Evolutionary conservation across 2,888 invertebrate genomes (phyloP).

Genomic region (Scaptomyza reducta): DNA sequence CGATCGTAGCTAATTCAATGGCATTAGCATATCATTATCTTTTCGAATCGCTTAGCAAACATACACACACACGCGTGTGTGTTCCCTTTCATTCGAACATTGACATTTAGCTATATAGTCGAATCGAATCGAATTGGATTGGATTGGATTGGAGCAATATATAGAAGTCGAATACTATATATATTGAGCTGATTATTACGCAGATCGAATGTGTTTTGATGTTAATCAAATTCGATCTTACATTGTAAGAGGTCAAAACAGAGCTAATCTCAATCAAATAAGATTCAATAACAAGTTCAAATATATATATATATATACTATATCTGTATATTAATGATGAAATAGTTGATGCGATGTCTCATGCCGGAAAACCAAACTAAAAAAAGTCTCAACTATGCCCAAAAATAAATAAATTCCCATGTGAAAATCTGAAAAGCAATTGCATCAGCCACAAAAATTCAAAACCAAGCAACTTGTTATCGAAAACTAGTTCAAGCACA

Average conservation of each 20-base stretch:
- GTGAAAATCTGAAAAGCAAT: conserved; percentile 30
- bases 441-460: conserved; percentile 45
- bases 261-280: conserved; percentile 11
- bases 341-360: conserved; percentile 31
- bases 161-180: no score
- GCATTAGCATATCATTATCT: conserved; percentile 47
- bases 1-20: conserved; percentile 19
- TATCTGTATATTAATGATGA: conserved; percentile 30
- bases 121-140: no score
- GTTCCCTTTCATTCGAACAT: not conserved
- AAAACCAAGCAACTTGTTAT: conserved; percentile 9
- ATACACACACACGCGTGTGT: not conserved
- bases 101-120: not conserved
- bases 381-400: conserved; percentile 2
- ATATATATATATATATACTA: no score
- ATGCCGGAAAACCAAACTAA: conserved; percentile 33
- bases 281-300: not conserved
- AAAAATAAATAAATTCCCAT: conserved; percentile 9
- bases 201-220: no score
- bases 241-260: not conserved
- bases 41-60: not conserved
- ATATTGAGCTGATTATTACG: no score
- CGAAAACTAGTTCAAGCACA: conserved; percentile 59
- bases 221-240: not conserved
- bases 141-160: no score